Base-by-base conservation (phyloP, 2,113 vertebrate species). In the Passer domesticus region DNA sequence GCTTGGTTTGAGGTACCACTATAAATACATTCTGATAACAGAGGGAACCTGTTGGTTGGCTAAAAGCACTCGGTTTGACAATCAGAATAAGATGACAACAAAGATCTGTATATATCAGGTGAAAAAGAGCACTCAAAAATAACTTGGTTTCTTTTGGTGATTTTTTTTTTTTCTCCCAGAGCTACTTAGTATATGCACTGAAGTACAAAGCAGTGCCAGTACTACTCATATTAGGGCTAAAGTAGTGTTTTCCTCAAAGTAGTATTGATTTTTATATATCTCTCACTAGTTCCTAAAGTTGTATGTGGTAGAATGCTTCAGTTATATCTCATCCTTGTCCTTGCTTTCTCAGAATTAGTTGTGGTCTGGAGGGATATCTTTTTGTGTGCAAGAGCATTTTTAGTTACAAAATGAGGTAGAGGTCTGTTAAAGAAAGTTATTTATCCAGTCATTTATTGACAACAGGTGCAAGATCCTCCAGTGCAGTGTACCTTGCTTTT, bases 161-260 rank as follows among this genome's bases (percentile, higher is more conserved):
- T n/a, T 30, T 33, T n/a, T n/a, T n/a, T n/a, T 37, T 35, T 49
- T 23, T 2, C 0, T 2, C 6, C 10, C 28, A 3, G 15, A 53
- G 22, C 20, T 90, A 11, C 15, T 68, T 73, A 76, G 3, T 3
- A 3, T 47, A 19, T 49, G 6, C 44, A 39, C 19, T 64, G 17
- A 56, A 44, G 24, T 52, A n/a, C 21, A 63, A 62, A 69, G 41
- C 9, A 35, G 17, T 53, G 25, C 23, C 21, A 43, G 22, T 50
- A 30, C 18, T 30, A 31, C 13, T 70, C 5, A 1, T 43, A 64
- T 12, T 17, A 44, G 43, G 23, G 33, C 12, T 66, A 31, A 35
- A 69, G 4, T 37, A 28, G 19, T 27, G 33, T 53, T 62, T 9
- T 63, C 16, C 20, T 31, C 41, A 33, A 44, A 66, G 3, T 35